Percentiles rank a stretch among this genome's conserved stretches.
phyloP scores from a whole-genome alignment of 2,888 invertebrate species.

The Epistrophe eligans region DNA sequence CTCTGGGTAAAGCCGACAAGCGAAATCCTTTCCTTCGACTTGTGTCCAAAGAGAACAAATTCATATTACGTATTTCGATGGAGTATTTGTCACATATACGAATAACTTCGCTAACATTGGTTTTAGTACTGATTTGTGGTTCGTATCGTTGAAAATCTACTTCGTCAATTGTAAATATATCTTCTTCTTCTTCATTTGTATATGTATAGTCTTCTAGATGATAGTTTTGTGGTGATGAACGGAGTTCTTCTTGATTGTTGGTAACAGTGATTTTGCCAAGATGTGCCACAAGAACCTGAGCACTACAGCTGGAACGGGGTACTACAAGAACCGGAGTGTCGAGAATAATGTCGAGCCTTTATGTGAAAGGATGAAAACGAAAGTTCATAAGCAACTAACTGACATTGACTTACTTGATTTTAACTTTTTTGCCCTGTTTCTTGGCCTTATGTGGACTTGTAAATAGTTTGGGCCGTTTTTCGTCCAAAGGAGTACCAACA shows the following conservation, averaged over 20 bases:
- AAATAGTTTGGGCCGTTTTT: slow-evolving; percentile 49
- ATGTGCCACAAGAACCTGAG: slow-evolving; percentile 95
- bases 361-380: slow-evolving; percentile 30
- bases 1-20: slow-evolving; percentile 83
- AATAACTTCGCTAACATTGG: slow-evolving; percentile 21
- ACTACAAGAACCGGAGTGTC: slow-evolving; percentile 96
- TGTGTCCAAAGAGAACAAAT: slow-evolving; percentile 91
- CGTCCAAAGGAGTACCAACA: slow-evolving; percentile 51
- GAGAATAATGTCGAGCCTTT: slow-evolving; percentile 89
- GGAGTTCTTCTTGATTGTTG: slow-evolving; percentile 81
- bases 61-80: slow-evolving; percentile 93
- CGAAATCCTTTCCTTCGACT: slow-evolving; percentile 83
- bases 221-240: slow-evolving; percentile 32
- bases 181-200: slow-evolving; percentile 30
- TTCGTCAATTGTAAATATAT: slow-evolving; percentile 67
- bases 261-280: slow-evolving; percentile 92
- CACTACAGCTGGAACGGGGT: slow-evolving; percentile 90
- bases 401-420: slow-evolving; percentile 60
- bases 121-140: slow-evolving; percentile 9
- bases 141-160: slow-evolving; percentile 49
- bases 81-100: slow-evolving; percentile 84
- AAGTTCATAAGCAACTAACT: neutral
- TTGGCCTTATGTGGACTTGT: slow-evolving; percentile 70
- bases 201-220: slow-evolving; percentile 7
- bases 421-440: slow-evolving; percentile 68